Conservation (phyloP, 2,888 invertebrate species). For the Drosophila koepferae region DNA sequence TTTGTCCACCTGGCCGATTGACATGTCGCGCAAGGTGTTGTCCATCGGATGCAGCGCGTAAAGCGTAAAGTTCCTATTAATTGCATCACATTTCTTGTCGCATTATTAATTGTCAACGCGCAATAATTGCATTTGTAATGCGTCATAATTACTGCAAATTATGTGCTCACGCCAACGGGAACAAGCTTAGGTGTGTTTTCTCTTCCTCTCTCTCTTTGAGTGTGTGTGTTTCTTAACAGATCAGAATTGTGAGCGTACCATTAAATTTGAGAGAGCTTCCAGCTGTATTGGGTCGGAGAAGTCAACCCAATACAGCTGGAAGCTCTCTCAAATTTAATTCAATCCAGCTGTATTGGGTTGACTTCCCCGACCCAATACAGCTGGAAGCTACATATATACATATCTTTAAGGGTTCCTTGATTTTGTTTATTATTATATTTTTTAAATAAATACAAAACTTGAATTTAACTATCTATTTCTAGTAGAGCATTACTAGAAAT, state of each 20-base stretch:
- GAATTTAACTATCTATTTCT: too few species aligned
- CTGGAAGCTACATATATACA: neutral
- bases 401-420: neutral
- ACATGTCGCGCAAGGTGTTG: conserved; percentile 9
- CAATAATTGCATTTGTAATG: conserved; percentile 74
- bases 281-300: neutral
- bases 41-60: conserved; percentile 29
- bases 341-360: too few species aligned
- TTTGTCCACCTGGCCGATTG: conserved; percentile 39
- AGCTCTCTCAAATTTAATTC: too few species aligned
- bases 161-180: conserved; percentile 35
- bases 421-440: neutral
- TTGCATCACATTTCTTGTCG: conserved; percentile 55
- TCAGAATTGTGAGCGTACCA: neutral
- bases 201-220: neutral
- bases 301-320: too few species aligned
- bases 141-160: conserved; percentile 74
- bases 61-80: conserved; percentile 52
- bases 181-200: conserved; percentile 17
- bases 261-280: neutral
- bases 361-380: neutral
- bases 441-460: too few species aligned
- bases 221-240: conserved; percentile 2
- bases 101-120: conserved; percentile 68
- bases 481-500: too few species aligned